Percentiles rank a stretch among this genome's conserved stretches.
phyloP scores from a whole-genome alignment of 2,797 vertebrate genomes.

The Spatula clypeata region DNA sequence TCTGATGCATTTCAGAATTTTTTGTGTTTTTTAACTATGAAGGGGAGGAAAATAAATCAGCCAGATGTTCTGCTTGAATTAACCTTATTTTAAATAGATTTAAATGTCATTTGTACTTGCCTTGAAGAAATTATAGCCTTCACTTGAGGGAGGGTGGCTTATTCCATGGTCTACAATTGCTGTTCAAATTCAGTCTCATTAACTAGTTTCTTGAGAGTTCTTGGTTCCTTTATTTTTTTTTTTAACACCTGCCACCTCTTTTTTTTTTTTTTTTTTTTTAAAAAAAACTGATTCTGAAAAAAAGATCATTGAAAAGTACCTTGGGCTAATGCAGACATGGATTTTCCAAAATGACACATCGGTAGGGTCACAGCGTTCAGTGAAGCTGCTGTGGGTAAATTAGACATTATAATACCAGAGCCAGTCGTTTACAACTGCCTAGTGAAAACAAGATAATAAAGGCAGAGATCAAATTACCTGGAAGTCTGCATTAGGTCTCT shows the following conservation, averaged over 20 bases:
- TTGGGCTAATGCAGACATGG: background rate
- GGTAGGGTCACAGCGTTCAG: background rate
- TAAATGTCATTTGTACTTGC: background rate
- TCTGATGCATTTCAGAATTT: background rate
- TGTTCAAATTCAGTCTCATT: background rate
- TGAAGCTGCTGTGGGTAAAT: constrained; percentile 12
- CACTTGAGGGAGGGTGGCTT: background rate
- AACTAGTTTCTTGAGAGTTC: background rate
- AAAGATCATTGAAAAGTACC: background rate
- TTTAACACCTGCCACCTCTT: background rate
- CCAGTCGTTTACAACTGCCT: background rate
- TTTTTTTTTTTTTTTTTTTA: background rate
- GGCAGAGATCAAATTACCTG: background rate
- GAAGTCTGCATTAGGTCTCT: background rate
- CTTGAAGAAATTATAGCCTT: background rate
- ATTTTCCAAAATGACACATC: background rate
- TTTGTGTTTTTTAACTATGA: accelerated
- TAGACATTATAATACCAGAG: background rate
- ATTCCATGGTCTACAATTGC: background rate
- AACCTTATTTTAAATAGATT: background rate
- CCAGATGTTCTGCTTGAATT: background rate
- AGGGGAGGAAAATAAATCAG: background rate
- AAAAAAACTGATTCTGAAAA: background rate
- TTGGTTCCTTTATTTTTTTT: background rate
- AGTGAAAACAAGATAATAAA: background rate